These are phyloP conservation scores for Melanerpes formicivorus DNA, from an alignment of 2,113 vertebrate genomes.

Conservation along the genomic window DNA sequence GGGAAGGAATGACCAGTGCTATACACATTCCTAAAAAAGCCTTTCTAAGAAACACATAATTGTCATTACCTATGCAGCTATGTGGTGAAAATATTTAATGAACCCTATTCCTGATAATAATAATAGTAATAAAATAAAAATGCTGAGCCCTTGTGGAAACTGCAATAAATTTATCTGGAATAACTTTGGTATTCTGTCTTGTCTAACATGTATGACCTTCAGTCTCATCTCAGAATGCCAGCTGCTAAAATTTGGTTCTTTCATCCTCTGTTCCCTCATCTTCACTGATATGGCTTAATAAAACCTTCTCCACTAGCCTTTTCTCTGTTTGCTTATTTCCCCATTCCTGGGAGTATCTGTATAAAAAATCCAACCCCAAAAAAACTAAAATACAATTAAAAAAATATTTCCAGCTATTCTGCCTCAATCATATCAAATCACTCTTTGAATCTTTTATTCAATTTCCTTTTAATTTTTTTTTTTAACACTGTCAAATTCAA, in stretches of 20 bases:
- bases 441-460: neutral
- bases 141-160: neutral
- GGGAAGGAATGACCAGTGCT: neutral
- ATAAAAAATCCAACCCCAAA: neutral
- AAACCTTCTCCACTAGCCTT: neutral
- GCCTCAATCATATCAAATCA: constrained; percentile 1
- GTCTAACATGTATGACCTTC: neutral
- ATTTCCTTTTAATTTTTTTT: constrained; percentile 19
- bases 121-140: neutral
- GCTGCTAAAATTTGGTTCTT: neutral
- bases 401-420: constrained; percentile 26
- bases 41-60: neutral
- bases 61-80: constrained; percentile 11
- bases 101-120: neutral
- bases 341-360: neutral
- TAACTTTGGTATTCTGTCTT: neutral
- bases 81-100: neutral
- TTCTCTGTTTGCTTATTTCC: neutral
- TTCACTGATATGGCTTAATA: constrained; percentile 6
- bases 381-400: neutral
- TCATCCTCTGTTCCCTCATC: neutral
- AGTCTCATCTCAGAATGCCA: neutral
- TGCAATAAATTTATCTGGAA: neutral
- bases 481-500: constrained; percentile 25
- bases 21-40: neutral